These are phyloP conservation scores for Holacanthus passer DNA, from an alignment of 2,113 vertebrate species.

Conservation along the genomic window DNA sequence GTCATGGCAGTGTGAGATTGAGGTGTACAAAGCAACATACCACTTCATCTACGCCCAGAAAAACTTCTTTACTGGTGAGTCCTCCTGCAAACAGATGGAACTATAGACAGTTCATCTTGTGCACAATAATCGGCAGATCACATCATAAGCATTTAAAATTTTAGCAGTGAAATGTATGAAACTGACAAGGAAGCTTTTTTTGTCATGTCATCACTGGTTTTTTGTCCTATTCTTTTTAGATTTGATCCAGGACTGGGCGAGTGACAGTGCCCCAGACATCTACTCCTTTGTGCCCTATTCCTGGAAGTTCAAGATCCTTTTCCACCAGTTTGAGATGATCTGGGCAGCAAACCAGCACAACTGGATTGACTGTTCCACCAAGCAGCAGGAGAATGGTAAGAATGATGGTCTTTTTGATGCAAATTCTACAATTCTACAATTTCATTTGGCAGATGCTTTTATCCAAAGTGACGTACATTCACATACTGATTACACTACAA, in stretches of 20 bases:
- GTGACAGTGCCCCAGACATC: conserved; percentile 95
- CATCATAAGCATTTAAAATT: neutral
- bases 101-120: accelerated
- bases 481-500: no score
- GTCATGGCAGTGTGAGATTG: conserved; percentile 97
- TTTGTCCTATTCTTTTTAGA: conserved; percentile 86
- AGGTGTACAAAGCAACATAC: conserved; percentile 98
- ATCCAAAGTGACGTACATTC: no score
- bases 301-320: conserved; percentile 98
- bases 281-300: conserved; percentile 98
- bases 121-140: neutral
- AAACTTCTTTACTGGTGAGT: conserved; percentile 96
- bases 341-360: conserved; percentile 99
- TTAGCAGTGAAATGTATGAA: neutral
- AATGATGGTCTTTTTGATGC: neutral
- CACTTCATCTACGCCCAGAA: conserved; percentile 99
- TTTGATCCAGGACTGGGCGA: conserved; percentile 98
- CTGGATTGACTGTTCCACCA: conserved; percentile 99
- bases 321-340: conserved; percentile 99
- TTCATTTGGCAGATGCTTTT: no score
- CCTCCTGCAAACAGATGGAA: neutral
- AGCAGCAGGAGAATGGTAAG: conserved; percentile 98
- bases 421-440: no score
- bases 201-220: neutral
- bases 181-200: neutral